Base-by-base conservation (phyloP, 2,113 vertebrate genomes). In the Suncus etruscus region DNA sequence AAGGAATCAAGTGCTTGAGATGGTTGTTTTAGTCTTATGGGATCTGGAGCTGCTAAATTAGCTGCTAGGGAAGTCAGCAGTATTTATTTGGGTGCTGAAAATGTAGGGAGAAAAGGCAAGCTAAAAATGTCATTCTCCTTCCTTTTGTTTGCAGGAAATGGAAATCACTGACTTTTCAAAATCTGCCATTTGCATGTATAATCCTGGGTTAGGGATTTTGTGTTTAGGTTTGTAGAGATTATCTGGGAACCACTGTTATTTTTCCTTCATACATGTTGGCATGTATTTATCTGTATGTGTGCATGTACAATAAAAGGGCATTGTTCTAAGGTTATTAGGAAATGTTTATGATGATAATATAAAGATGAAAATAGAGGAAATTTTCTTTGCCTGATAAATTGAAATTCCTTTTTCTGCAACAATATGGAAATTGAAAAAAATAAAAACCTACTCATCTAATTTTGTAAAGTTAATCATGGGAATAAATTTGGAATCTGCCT, bases 91-190 rank as follows among this genome's bases (percentile, higher is more conserved):
- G 58, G 11, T 54, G 20, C 78, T 88, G 75, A 45, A 90, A 70
- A 90, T 90, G 50, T 32, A 29, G 9, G 45, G 61, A 51, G 32
- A 18, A 74, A 81, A 75, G 6, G 16, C 51, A 83, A 82, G 63
- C 68, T 47, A n/a, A 89, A 91, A 89, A 65, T 69, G 72, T 48
- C 72, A 90, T 89, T 88, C 92, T 83, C 50, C 78, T 54, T 31
- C 51, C 29, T 77, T 0, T 78, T 76, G 31, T 39, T 90, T 76
- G 31, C 50, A 68, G 39, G 73, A 83, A 90, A 83, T 65, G 63
- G 80, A 83, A 86, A 47, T 83, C 11, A 9, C 16, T 20, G 48
- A 25, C 25, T 54, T 58, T 63, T 76, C 11, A 61, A 29, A 86
- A 61, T 48, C 14, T 77, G 31, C 8, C 69, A 69, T 91, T 91